Conservation (phyloP, 2,797 vertebrate species). For the Poecilia picta region DNA sequence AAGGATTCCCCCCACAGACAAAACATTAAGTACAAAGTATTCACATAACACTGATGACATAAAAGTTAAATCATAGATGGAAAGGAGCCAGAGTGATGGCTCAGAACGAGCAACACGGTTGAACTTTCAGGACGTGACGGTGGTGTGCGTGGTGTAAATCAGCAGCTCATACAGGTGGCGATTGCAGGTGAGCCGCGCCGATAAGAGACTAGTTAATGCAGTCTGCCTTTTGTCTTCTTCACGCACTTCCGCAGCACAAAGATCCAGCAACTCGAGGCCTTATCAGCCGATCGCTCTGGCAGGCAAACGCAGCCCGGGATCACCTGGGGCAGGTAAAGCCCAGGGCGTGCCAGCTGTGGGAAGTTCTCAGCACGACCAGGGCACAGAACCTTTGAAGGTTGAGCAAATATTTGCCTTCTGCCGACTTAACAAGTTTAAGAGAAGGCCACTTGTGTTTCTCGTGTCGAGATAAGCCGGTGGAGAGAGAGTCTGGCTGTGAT, state of each 20-base stretch:
- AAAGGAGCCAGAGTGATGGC: conserved; percentile 61
- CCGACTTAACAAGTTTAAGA: conserved; percentile 54
- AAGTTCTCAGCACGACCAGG: conserved; percentile 39
- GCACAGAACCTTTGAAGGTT: conserved; percentile 60
- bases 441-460: conserved; percentile 42
- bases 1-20: conserved; percentile 59
- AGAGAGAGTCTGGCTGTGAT: conserved; percentile 47
- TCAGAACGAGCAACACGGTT: conserved; percentile 26
- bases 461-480: conserved; percentile 41
- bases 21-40: conserved; percentile 54
- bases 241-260: conserved; percentile 70
- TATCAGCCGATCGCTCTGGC: conserved; percentile 65
- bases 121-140: conserved; percentile 10
- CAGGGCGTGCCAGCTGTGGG: conserved; percentile 55
- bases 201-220: conserved; percentile 77
- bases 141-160: conserved; percentile 29
- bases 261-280: conserved; percentile 61
- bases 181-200: conserved; percentile 56
- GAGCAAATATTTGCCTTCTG: conserved; percentile 69
- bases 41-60: conserved; percentile 59
- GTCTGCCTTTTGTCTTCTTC: conserved; percentile 80
- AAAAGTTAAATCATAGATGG: conserved; percentile 48
- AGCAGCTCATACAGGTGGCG: conserved; percentile 55
- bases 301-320: conserved; percentile 50
- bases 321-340: conserved; percentile 59